Evolutionary conservation across 2,888 invertebrate species (phyloP), one percentile per base, ranked within the genome.

Genomic region (Hartigia nigra): DNA sequence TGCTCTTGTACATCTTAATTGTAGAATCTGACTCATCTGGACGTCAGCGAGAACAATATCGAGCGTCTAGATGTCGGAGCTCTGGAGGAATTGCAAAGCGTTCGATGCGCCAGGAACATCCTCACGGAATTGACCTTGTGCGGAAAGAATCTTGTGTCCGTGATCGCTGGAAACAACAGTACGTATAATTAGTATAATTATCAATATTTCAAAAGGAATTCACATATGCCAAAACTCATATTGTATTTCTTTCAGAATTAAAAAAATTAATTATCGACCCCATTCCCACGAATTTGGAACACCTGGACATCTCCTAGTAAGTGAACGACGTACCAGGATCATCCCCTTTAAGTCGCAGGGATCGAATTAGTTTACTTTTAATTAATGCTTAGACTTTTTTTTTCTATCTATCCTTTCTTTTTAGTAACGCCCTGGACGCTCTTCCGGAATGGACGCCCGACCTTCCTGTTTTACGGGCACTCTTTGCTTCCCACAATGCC

Each of bases 141-240:
- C 89, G 97, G 97, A 12, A 95, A 94, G 84, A 94, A 95, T 84
- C 92, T 97, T 76, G 93, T 94, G n/a, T 95, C 95, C 0, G 92
- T 97, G 77, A 95, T 95, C 75, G 96, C 96, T n/a, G 96, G 96
- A 86, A 95, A 96, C 88, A 97, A 97, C 88, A 94, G 96, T 96
- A 92, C 94, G 94, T 12, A 55, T 23, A 23, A 55, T 55, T 1
- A 76, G 32, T 55, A 12, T 91, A 75, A 78, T 39, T 92, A 88
- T 70, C 74, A 32, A 31, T 74, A 55, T 55, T 55, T 55, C 37
- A 69, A 79, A 77, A 69, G 75, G 14, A 34, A 69, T 31, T 75
- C 31, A 23, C 4, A 75, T 77, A 75, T 69, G 74, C 35, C 79
- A 80, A 77, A 76, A 75, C 74, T 74, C 75, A 79, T 76, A 79